Base-by-base conservation (phyloP, 2,888 invertebrate genomes). In the Eupeodes luniger region DNA sequence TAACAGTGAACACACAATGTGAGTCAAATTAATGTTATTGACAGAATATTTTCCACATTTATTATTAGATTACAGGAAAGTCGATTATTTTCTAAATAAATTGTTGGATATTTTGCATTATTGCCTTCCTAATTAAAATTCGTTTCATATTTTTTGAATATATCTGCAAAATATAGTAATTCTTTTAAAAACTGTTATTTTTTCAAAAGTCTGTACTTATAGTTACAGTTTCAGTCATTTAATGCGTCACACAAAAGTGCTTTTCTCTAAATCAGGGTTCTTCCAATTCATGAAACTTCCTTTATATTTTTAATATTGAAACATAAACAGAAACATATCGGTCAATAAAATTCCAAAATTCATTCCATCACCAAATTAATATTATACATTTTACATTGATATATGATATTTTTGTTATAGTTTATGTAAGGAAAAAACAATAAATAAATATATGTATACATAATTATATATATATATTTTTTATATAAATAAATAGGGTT, bases 281-380 rank as follows among this genome's bases (percentile, higher is more conserved):
- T 69, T 69, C 69, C 69, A 69, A 16, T 40, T 11, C 7, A 59
- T 11, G 47, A 77, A 64, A 66, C n/a, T 47, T 66, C 55, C 36
- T 16, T 57, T 61, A 59, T 53, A 70, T 66, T 66, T 53, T 74
- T 16, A 67, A 47, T 74, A 67, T 59, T 74, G 53, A 85, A 79
- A 82, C 69, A 11, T 64, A 11, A 64, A 64, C 19, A 47, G 19
- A 36, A 64, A 83, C 76, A 87, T 79, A 83, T 87, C 86, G 72
- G 55, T 81, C 57, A 47, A 70, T 27, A 34, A 10, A 74, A 83
- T 81, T 81, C 69, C 72, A 81, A 81, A 79, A 75, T 82, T 61
- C 87, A 81, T 84, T 76, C 72, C 51, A 83, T 84, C 77, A 76
- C 64, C 61, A 83, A 87, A 27, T 80, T 67, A 76, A 76, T 47